Evolutionary conservation across 2,113 vertebrate genomes (phyloP).

Genomic region (Albula goreensis): DNA sequence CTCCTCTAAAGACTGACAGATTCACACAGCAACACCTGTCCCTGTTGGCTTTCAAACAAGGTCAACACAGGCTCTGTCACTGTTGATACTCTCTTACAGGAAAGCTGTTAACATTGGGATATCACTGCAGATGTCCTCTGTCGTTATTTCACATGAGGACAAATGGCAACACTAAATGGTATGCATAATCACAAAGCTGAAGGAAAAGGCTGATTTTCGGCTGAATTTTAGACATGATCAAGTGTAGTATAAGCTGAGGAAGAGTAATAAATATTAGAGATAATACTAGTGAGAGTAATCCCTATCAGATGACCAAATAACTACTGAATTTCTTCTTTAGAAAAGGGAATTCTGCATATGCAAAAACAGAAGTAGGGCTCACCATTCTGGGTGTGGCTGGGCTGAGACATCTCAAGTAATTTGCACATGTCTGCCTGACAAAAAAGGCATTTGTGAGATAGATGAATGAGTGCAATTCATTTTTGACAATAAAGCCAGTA

Average conservation of each 20-base stretch:
- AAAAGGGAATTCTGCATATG: not conserved
- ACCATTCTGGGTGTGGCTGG: not conserved
- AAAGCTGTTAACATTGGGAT: not conserved
- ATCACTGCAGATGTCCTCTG: not conserved
- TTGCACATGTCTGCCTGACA: not conserved
- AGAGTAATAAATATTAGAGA: not conserved
- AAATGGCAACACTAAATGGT: not conserved
- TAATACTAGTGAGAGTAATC: not conserved
- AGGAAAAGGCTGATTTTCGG: not conserved
- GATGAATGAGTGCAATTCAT: not conserved
- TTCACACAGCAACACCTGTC: conserved; percentile 61
- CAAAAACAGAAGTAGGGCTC: not conserved
- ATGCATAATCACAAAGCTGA: not conserved
- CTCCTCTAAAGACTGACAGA: conserved; percentile 16
- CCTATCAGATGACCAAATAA: not conserved
- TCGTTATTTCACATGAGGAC: not conserved
- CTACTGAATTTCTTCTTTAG: not conserved
- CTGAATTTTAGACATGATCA: not conserved
- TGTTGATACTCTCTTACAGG: not conserved
- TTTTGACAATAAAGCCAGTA: not conserved
- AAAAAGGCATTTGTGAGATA: not conserved
- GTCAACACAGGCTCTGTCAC: conserved; percentile 45
- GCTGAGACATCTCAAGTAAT: not conserved
- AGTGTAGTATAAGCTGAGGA: not conserved
- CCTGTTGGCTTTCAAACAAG: conserved; percentile 46